Percentiles rank a stretch among this genome's conserved stretches.
These are phyloP conservation scores for Aphidius gifuensis DNA, from an alignment of 1,140 invertebrate genomes.

Conservation along the genomic window DNA sequence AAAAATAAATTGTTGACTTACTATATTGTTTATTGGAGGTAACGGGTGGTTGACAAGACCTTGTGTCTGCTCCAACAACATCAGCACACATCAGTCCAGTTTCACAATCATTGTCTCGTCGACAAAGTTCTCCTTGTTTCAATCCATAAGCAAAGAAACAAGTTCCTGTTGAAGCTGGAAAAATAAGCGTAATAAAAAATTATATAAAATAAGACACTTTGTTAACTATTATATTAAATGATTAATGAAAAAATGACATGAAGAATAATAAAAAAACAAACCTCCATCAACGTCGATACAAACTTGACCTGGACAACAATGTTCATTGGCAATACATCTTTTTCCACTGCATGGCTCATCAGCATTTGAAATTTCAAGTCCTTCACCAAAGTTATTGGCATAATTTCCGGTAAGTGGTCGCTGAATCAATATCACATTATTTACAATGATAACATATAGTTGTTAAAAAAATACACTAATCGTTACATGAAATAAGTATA, in stretches of 20 bases:
- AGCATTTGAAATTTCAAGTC: constrained; percentile 53
- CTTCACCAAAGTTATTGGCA: constrained; percentile 41
- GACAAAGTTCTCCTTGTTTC: constrained; percentile 72
- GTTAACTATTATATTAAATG: not conserved
- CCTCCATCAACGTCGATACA: constrained; percentile 72
- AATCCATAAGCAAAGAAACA: constrained; percentile 71
- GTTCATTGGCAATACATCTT: constrained; percentile 68
- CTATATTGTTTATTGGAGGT: constrained; percentile 76
- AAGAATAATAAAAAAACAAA: constrained; percentile 42
- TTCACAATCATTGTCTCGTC: constrained; percentile 71
- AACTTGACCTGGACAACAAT: constrained; percentile 72
- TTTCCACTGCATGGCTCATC: constrained; percentile 64
- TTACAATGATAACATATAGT: not conserved
- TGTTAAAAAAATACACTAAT: too few relatives aligned
- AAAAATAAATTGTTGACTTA: constrained; percentile 37
- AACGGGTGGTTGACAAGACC: constrained; percentile 74
- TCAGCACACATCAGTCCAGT: constrained; percentile 69
- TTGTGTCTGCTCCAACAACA: constrained; percentile 59
- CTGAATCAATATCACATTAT: constrained; percentile 27
- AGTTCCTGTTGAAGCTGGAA: constrained; percentile 61
- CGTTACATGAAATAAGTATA: too few relatives aligned
- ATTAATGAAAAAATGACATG: too few relatives aligned
- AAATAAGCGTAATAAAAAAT: constrained; percentile 1
- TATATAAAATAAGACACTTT: constrained; percentile 20
- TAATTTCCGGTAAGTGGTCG: constrained; percentile 41